phyloP scores from a whole-genome alignment of 2,113 vertebrate genomes.

The Brachirus orientalis region DNA sequence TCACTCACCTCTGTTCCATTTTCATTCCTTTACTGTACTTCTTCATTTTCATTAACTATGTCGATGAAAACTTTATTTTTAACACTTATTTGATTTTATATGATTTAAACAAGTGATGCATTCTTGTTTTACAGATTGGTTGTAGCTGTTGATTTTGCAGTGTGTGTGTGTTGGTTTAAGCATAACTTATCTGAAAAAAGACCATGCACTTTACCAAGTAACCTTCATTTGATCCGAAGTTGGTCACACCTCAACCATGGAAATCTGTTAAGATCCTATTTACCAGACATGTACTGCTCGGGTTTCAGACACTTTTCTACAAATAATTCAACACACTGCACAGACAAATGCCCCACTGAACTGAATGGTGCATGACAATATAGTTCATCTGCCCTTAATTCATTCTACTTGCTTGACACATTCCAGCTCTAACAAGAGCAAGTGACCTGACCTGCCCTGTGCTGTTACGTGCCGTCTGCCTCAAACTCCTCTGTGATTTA shows the following conservation, averaged over 20 bases:
- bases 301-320: conserved; percentile 18
- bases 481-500: conserved; percentile 65
- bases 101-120: too few relatives aligned
- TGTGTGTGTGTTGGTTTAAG: conserved; percentile 22
- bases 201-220: conserved; percentile 27
- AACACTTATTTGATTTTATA: too few relatives aligned
- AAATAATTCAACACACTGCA: conserved; percentile 40
- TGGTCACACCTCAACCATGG: conserved; percentile 39
- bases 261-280: conserved; percentile 33
- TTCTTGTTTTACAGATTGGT: conserved; percentile 33
- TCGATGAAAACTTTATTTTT: conserved; percentile 17
- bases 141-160: too few relatives aligned
- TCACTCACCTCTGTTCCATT: conserved; percentile 60
- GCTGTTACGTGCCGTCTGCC: conserved; percentile 43
- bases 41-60: conserved; percentile 60
- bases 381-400: conserved; percentile 48
- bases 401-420: conserved; percentile 62
- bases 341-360: conserved; percentile 42
- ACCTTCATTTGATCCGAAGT: conserved; percentile 44
- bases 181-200: conserved; percentile 36
- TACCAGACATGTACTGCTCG: conserved; percentile 12
- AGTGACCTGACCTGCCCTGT: conserved; percentile 61
- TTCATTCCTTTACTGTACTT: conserved; percentile 51
- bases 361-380: conserved; percentile 35
- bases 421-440: conserved; percentile 49